phyloP scores from a whole-genome alignment of 1,140 invertebrate species.

The Marisa cornuarietis region DNA sequence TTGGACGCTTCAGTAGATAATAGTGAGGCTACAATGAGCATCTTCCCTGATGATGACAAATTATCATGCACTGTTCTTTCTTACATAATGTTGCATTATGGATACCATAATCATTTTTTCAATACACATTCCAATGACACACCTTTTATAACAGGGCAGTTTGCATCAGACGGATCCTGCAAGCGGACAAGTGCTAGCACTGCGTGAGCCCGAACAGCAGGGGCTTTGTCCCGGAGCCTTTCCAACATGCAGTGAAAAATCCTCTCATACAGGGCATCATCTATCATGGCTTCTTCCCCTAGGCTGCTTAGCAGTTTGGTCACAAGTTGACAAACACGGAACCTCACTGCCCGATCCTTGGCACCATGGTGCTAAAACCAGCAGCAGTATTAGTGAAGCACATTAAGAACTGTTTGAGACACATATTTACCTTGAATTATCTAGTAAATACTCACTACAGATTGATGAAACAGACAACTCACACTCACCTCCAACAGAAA shows the following conservation, averaged over 20 bases:
- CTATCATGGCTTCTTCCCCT: conserved; percentile 79
- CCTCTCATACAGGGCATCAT: conserved; percentile 79
- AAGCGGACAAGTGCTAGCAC: conserved; percentile 81
- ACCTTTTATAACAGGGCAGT: conserved; percentile 80
- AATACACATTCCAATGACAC: background rate
- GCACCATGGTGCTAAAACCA: conserved; percentile 70
- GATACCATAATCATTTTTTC: background rate
- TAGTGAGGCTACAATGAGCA: too few relatives aligned
- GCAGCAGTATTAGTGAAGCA: conserved; percentile 4
- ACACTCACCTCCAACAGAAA: conserved; percentile 58
- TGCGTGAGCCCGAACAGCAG: conserved; percentile 80
- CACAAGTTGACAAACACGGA: conserved; percentile 79
- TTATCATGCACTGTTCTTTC: too few relatives aligned
- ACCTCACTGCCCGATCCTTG: conserved; percentile 73
- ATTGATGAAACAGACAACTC: background rate
- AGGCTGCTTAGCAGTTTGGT: conserved; percentile 78
- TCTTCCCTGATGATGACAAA: too few relatives aligned
- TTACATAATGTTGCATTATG: too few relatives aligned
- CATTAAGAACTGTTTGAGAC: background rate
- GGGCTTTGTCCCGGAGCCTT: conserved; percentile 75
- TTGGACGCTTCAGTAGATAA: too few relatives aligned
- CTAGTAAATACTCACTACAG: background rate
- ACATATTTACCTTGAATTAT: background rate
- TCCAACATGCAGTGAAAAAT: conserved; percentile 78
- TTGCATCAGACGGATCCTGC: conserved; percentile 80